These are phyloP conservation scores for Drosophila littoralis DNA, from an alignment of 1,140 invertebrate species.

Conservation along the genomic window DNA sequence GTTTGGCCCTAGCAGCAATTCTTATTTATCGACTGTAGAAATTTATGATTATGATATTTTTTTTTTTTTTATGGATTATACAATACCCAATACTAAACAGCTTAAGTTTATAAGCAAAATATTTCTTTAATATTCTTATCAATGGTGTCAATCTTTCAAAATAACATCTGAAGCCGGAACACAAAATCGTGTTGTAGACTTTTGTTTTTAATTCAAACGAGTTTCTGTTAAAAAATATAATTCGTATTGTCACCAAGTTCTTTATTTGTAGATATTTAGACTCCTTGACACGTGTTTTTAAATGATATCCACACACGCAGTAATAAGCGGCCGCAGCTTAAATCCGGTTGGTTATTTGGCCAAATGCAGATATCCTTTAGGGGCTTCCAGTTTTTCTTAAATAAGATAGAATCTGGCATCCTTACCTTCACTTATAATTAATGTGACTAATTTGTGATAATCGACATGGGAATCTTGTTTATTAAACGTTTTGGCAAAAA, in stretches of 20 bases:
- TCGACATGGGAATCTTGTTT: slow-evolving; percentile 76
- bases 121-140: background rate
- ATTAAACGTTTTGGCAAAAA: slow-evolving; percentile 70
- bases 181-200: background rate
- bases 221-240: background rate
- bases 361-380: slow-evolving; percentile 12
- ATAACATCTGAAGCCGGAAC: slow-evolving; percentile 3
- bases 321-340: no score
- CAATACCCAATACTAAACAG: no score
- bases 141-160: background rate
- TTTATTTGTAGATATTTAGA: background rate
- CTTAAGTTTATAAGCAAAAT: background rate
- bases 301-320: background rate
- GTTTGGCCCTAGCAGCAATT: no score
- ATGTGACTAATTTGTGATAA: slow-evolving; percentile 76
- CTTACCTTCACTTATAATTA: slow-evolving; percentile 57
- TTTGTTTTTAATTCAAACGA: background rate
- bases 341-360: background rate
- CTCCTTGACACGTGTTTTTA: slow-evolving; percentile 1
- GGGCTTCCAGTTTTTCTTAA: slow-evolving; percentile 17
- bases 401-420: slow-evolving; percentile 28
- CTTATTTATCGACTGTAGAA: no score
- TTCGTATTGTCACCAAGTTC: background rate
- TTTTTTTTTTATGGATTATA: no score
- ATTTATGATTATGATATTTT: no score